A percentile compares a stretch with the other conserved stretches of the same genome.
Conservation (phyloP, 2,113 vertebrate species). For the Syrmaticus mikado region DNA sequence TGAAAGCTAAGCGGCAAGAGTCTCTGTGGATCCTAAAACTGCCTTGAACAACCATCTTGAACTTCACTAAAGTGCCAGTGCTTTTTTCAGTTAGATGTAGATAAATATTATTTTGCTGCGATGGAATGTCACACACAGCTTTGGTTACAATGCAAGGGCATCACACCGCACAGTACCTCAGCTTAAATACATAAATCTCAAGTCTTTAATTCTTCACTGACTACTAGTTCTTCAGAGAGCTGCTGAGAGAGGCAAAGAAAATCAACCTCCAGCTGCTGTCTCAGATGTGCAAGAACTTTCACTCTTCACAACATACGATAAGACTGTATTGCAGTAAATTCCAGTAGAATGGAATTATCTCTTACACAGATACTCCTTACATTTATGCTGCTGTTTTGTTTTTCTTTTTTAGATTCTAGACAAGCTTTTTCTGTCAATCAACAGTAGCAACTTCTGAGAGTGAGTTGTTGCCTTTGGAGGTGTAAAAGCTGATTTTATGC, state of each 20-base stretch:
- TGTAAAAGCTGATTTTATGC: neutral
- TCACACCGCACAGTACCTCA: neutral
- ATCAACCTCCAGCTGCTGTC: neutral
- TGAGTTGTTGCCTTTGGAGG: neutral
- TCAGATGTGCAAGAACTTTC: neutral
- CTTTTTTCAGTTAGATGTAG: neutral
- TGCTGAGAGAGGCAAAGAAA: neutral
- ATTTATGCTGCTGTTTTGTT: neutral
- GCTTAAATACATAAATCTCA: neutral
- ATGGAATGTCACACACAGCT: neutral
- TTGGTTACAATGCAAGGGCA: neutral
- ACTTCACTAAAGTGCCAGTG: neutral
- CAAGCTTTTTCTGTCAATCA: neutral
- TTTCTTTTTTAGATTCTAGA: neutral
- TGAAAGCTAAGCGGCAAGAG: neutral
- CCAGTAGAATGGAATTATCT: fast-evolving
- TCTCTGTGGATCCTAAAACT: neutral
- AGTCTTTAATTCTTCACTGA: neutral
- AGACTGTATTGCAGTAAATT: neutral
- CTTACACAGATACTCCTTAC: neutral
- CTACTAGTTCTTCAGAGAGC: neutral
- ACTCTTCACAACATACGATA: neutral
- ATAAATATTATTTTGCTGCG: neutral
- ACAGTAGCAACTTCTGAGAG: neutral
- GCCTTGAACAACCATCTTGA: neutral